These are phyloP conservation scores for Diarsia dahlii DNA, from an alignment of 2,888 invertebrate genomes.

Conservation along the genomic window DNA sequence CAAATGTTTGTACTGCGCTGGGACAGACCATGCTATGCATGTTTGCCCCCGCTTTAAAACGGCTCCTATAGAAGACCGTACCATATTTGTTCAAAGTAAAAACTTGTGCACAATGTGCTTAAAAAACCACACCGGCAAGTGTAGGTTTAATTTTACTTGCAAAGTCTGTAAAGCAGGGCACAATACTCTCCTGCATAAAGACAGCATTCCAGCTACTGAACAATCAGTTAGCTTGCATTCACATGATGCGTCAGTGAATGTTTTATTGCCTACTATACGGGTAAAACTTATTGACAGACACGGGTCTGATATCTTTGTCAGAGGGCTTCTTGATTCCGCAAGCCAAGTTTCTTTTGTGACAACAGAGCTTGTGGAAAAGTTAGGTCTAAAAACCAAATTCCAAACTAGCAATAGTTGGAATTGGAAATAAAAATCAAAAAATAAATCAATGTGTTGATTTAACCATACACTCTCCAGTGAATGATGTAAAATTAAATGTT, in stretches of 20 bases:
- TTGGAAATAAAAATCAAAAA: slow-evolving; percentile 2
- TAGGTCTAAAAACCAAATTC: neutral
- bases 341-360: neutral
- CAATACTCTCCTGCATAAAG: slow-evolving; percentile 10
- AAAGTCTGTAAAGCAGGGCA: slow-evolving; percentile 1
- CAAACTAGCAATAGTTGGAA: too few relatives aligned
- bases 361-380: slow-evolving; percentile 2
- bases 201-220: neutral
- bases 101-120: slow-evolving; percentile 6
- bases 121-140: slow-evolving; percentile 3
- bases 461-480: too few relatives aligned
- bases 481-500: too few relatives aligned
- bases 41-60: neutral
- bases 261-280: neutral
- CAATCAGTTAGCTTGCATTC: too few relatives aligned
- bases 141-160: slow-evolving; percentile 12
- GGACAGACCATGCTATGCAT: neutral
- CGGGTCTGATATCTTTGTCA: neutral
- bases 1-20: too few relatives aligned
- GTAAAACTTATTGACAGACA: neutral
- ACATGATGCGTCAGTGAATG: neutral
- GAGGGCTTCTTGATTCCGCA: neutral
- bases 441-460: neutral
- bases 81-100: slow-evolving; percentile 6
- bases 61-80: slow-evolving; percentile 8